Evolutionary conservation across 2,113 vertebrate genomes (phyloP).

Genomic region (Phrynosoma blainvillii): DNA sequence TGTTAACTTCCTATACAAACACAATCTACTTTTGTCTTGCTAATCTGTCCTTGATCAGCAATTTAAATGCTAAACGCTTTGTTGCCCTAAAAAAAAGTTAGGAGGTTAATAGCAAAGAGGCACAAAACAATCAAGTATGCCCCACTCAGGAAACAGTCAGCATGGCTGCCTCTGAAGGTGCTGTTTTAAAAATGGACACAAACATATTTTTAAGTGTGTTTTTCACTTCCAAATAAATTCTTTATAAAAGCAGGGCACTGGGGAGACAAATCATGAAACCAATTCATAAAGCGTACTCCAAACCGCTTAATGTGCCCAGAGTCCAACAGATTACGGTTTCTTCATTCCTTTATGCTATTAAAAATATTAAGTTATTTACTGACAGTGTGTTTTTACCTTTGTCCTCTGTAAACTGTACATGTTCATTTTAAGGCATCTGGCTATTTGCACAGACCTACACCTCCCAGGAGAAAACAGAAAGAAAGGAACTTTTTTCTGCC

Average conservation of each 20-base stretch:
- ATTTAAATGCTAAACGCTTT: constrained; percentile 82
- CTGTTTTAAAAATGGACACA: not conserved
- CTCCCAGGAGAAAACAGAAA: constrained; percentile 47
- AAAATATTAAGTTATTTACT: constrained; percentile 87
- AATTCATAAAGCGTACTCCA: constrained; percentile 84
- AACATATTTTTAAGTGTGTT: not conserved
- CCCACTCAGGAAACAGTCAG: constrained; percentile 47
- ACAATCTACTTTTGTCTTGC: constrained; percentile 84
- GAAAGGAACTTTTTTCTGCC: constrained; percentile 73
- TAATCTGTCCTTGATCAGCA: constrained; percentile 92
- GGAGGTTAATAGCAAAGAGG: constrained; percentile 70
- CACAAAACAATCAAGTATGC: constrained; percentile 56
- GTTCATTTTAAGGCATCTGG: constrained; percentile 73
- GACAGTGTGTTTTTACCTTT: constrained; percentile 84
- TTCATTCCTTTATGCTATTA: constrained; percentile 80
- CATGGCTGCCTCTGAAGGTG: constrained; percentile 62
- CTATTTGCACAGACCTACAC: constrained; percentile 69
- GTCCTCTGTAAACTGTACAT: constrained; percentile 75
- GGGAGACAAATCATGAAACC: constrained; percentile 77
- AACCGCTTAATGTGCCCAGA: constrained; percentile 81
- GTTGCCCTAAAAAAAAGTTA: constrained; percentile 65
- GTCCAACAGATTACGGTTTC: constrained; percentile 79
- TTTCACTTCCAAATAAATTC: constrained; percentile 74
- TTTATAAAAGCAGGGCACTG: constrained; percentile 66
- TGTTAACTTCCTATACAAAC: constrained; percentile 85